Evolutionary conservation across 2,113 vertebrate species (phyloP), one percentile per base, ranked within the genome.

Genomic region (Ochotona princeps): DNA sequence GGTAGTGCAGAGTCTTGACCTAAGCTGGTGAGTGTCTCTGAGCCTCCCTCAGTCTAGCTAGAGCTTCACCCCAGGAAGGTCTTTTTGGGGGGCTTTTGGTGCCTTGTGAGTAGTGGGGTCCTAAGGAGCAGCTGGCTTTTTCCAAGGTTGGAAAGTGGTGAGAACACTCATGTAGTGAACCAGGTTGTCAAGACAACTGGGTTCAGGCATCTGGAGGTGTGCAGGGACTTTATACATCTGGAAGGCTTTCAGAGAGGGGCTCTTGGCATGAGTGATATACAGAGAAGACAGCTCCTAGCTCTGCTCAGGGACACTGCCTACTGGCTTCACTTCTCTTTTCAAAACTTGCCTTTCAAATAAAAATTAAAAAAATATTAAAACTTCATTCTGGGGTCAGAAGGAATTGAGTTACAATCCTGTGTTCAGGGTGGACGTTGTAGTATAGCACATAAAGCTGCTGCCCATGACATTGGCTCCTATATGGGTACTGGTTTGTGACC

Each of bases 291-390:
- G 35, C 21, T 82, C 14, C 10, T 30, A 12, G 11, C 9, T 78
- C 67, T 85, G 23, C 0, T 0, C 15, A 49, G 21, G 30, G 9
- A n/a, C 21, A 0, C 35, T 30, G 23, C 7, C 8, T 6, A n/a
- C 21, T 8, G n/a, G 35, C 30, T 5, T 80, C 26, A 35, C 13
- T 6, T 26, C 32, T 18, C 1, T 82, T 28, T 91, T 47, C 15
- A 81, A 23, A 76, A 57, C 44, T 90, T 9, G 38, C 38, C 38
- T 44, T 44, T 44, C 38, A 44, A 44, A 44, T 44, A 44, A 44
- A 44, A 44, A 44, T 44, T 44, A 44, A 44, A 44, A 44, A 44
- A 6, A 44, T 44, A 44, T 47, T 15, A 81, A 23, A 76, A 57
- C 44, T 90, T 9, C 44, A 13, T 44, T 83, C 17, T 89, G 63